Evolutionary conservation across 2,888 invertebrate species (phyloP), one percentile per base, ranked within the genome.

Genomic region (Agrilus biguttatus): DNA sequence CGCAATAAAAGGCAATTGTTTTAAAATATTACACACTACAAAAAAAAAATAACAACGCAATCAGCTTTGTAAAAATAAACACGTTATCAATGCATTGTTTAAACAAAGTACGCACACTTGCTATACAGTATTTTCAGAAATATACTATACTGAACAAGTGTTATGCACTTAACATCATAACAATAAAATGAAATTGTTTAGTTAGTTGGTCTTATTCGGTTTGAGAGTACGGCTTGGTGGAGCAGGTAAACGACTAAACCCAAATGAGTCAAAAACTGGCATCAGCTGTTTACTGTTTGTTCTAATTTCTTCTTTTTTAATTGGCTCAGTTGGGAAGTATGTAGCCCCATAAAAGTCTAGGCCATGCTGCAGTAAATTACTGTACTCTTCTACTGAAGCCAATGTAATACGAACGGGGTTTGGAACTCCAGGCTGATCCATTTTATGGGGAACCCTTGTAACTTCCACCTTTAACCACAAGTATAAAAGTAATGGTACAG

Each of bases 321-420:
- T 49, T 49, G 83, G 74, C 62, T 87, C 87, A 4, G 86, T 85
- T 39, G 87, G 87, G 67, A 88, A 88, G 70, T 81, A 87, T 19
- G 88, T 88, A 37, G 88, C 87, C 14, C 86, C 87, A 60, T 86
- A 88, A 69, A 88, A 88, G 67, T 88, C 86, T 45, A 88, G 70
- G 0, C 88, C 88, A 57, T 85, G 84, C 65, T 87, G 86, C 44
- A 88, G 71, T 43, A 88, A 69, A 55, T 78, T 77, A 63, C 83
- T 83, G 53, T 78, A 82, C 58, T 85, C 84, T 52, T 84, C 83
- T 49, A 83, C 71, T 44, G 75, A 82, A 44, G 84, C 84, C 50
- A 85, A 67, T 1, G 84, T 84, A 44, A 85, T 74, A 45, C 84
- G 74, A 36, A 85, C 73, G 8, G 82, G 78, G 48, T 79, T 77